These are phyloP conservation scores for Gymnodraco acuticeps DNA, from an alignment of 2,797 vertebrate species.

Conservation along the genomic window DNA sequence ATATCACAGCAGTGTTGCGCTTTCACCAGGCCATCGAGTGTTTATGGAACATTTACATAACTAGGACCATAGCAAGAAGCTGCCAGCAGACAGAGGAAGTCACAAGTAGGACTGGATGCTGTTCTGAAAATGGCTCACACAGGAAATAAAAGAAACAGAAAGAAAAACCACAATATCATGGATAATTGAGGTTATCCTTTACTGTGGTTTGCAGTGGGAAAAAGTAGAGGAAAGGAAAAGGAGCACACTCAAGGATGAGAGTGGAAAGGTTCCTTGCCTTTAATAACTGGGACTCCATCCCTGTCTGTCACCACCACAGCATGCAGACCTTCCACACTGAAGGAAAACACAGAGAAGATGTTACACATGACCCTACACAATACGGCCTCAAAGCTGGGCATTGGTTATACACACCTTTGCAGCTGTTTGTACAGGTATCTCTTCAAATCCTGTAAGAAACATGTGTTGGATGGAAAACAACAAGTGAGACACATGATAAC, in stretches of 20 bases:
- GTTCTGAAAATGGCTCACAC: neutral
- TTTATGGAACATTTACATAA: neutral
- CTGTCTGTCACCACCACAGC: constrained; percentile 95
- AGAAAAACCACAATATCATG: neutral
- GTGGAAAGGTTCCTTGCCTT: constrained; percentile 84
- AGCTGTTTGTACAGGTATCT: constrained; percentile 95
- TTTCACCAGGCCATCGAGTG: neutral
- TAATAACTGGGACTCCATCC: constrained; percentile 95
- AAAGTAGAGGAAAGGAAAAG: neutral
- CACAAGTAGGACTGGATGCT: neutral
- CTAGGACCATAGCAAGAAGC: neutral
- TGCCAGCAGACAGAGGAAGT: neutral
- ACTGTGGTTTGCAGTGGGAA: neutral
- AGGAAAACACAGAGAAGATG: constrained; percentile 30
- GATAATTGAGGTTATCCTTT: neutral
- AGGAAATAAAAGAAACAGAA: too few relatives aligned
- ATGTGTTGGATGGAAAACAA: neutral
- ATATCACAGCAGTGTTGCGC: neutral
- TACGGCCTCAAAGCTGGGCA: too few relatives aligned
- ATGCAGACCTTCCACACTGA: constrained; percentile 95
- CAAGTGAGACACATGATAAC: too few relatives aligned
- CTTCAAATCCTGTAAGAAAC: constrained; percentile 89
- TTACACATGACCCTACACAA: neutral
- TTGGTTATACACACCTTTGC: constrained; percentile 85
- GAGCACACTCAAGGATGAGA: neutral